A percentile compares a stretch with the other conserved stretches of the same genome.
phyloP scores from a whole-genome alignment of 2,113 vertebrate genomes.

The Sinocyclocheilus rhinocerous region DNA sequence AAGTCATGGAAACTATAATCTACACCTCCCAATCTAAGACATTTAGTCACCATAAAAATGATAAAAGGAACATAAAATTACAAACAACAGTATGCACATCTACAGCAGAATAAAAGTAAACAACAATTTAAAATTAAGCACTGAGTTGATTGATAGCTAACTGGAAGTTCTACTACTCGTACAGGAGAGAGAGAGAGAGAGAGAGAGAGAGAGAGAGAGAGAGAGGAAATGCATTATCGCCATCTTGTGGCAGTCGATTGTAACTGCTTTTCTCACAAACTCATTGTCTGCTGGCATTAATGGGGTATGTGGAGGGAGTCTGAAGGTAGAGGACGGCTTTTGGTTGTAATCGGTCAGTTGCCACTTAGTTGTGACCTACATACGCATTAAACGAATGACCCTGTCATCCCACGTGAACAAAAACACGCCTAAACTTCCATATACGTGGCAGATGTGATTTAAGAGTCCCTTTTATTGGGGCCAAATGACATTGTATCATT shows the following conservation, averaged over 20 bases:
- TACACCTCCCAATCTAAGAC: constrained; percentile 67
- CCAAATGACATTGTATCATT: neutral
- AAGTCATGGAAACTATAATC: constrained; percentile 58
- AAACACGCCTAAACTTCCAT: neutral
- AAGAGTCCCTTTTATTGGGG: neutral
- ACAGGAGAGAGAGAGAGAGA: constrained; percentile 45
- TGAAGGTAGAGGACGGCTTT: neutral
- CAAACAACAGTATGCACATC: constrained; percentile 67
- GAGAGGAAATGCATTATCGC: neutral
- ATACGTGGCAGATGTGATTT: neutral
- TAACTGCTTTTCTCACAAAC: constrained; percentile 11
- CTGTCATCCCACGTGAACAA: neutral
- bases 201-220: constrained; percentile 30
- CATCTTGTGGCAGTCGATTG: constrained; percentile 45
- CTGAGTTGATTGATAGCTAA: constrained; percentile 57
- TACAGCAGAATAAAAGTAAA: constrained; percentile 62
- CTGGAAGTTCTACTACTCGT: constrained; percentile 58
- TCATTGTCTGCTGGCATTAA: neutral
- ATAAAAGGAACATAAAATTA: constrained; percentile 44
- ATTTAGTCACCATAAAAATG: constrained; percentile 57
- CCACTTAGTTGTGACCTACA: neutral
- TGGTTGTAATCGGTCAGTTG: neutral
- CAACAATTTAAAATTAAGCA: constrained; percentile 59
- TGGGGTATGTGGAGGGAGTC: neutral
- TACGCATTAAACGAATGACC: neutral